Conservation (phyloP, 2,797 vertebrate genomes). For the Pseudochirops cupreus region DNA sequence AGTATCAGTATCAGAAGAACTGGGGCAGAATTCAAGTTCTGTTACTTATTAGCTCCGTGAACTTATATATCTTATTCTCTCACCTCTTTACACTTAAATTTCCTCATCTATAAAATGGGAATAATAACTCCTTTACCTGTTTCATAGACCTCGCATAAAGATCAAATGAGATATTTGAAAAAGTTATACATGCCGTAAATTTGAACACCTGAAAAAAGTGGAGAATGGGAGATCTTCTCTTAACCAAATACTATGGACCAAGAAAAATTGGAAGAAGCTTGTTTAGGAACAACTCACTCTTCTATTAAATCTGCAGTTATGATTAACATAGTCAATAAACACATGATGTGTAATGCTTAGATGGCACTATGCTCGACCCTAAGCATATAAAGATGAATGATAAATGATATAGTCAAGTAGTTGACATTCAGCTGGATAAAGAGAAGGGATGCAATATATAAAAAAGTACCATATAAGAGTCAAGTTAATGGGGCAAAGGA, state of each 20-base stretch:
- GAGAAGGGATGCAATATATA: not conserved
- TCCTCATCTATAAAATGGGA: not conserved
- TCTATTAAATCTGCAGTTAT: not conserved
- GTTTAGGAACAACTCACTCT: constrained; percentile 25
- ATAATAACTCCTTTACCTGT: not conserved
- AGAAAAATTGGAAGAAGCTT: constrained; percentile 32
- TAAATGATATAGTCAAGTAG: not conserved
- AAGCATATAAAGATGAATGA: not conserved
- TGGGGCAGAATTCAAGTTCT: not conserved
- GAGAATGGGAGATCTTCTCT: constrained; percentile 11
- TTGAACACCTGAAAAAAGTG: not conserved
- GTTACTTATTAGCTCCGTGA: not conserved
- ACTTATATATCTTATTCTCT: not conserved
- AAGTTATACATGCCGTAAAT: not conserved
- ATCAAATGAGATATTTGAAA: not conserved
- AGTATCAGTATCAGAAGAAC: not conserved
- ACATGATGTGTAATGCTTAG: not conserved
- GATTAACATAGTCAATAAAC: not conserved
- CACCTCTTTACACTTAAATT: not conserved
- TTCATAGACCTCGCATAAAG: not conserved
- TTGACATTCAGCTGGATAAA: not conserved
- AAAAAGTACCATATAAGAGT: not conserved
- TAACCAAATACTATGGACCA: constrained; percentile 25
- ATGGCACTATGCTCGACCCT: not conserved
- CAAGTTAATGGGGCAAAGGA: not conserved